Percentiles rank a stretch among this genome's conserved stretches.
These are phyloP conservation scores for Silurus glanis DNA, from an alignment of 2,113 vertebrate species.

Conservation along the genomic window DNA sequence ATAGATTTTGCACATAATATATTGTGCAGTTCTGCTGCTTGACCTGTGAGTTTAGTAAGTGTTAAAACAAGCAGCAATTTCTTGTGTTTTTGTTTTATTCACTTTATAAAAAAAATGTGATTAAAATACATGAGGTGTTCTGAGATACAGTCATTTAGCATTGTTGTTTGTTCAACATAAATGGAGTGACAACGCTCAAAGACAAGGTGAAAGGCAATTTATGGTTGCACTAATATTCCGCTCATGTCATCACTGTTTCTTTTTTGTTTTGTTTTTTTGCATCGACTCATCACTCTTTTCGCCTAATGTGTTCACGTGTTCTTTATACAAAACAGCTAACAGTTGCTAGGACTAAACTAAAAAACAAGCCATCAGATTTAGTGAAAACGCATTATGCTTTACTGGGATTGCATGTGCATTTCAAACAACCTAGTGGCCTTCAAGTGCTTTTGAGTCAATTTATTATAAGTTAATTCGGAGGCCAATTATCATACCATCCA, in stretches of 20 bases:
- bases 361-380: not conserved
- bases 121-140: not conserved
- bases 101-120: not conserved
- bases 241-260: not conserved
- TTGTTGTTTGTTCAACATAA: not conserved
- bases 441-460: slow-evolving; percentile 5
- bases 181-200: not conserved
- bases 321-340: not conserved
- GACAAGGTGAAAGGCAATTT: slow-evolving; percentile 1
- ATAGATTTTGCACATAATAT: not conserved
- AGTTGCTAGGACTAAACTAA: not conserved
- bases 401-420: not conserved
- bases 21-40: not conserved
- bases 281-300: not conserved
- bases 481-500: not conserved
- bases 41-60: not conserved
- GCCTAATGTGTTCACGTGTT: not conserved
- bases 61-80: not conserved
- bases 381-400: not conserved
- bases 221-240: not conserved
- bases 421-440: not conserved
- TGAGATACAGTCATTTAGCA: not conserved
- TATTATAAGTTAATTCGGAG: not conserved
- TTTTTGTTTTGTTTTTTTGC: not conserved
- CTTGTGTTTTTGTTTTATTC: not conserved